Percentiles rank a stretch among this genome's conserved stretches.
phyloP scores from a whole-genome alignment of 2,113 vertebrate genomes.

The Shinisaurus crocodilurus region DNA sequence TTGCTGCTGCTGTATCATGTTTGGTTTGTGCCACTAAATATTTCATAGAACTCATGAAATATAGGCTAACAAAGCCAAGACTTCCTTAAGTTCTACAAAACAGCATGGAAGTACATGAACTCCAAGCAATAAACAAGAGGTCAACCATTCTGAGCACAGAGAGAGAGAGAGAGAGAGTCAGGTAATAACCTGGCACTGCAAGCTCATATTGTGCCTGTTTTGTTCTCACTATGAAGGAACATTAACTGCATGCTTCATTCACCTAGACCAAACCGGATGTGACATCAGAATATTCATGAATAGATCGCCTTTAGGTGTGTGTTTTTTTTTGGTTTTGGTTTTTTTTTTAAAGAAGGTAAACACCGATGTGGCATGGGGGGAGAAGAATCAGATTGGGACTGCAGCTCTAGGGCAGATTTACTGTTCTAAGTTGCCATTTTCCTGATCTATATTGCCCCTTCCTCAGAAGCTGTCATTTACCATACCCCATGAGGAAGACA shows the following conservation, averaged over 20 bases:
- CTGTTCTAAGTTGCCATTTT: background rate
- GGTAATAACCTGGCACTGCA: background rate
- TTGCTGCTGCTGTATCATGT: conserved; percentile 25
- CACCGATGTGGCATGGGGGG: background rate
- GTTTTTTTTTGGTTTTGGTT: background rate
- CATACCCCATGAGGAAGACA: too few relatives aligned
- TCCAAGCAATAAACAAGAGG: conserved; percentile 10
- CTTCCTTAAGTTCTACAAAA: conserved; percentile 2
- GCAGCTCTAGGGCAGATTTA: background rate
- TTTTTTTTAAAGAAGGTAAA: background rate
- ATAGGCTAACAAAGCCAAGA: conserved; percentile 35
- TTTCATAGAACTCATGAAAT: conserved; percentile 37
- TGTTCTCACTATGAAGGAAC: background rate
- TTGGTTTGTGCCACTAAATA: conserved; percentile 43
- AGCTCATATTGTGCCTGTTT: background rate
- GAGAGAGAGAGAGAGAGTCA: background rate
- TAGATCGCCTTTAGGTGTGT: background rate
- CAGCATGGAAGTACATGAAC: conserved; percentile 8
- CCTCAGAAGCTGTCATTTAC: too few relatives aligned
- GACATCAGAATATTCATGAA: background rate
- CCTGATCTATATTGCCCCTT: background rate
- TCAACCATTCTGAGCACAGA: background rate
- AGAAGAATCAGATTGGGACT: background rate
- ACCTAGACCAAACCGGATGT: background rate
- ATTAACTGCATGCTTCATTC: background rate